Evolutionary conservation across 2,113 vertebrate genomes (phyloP).

Genomic region (Eudorcas thomsonii): DNA sequence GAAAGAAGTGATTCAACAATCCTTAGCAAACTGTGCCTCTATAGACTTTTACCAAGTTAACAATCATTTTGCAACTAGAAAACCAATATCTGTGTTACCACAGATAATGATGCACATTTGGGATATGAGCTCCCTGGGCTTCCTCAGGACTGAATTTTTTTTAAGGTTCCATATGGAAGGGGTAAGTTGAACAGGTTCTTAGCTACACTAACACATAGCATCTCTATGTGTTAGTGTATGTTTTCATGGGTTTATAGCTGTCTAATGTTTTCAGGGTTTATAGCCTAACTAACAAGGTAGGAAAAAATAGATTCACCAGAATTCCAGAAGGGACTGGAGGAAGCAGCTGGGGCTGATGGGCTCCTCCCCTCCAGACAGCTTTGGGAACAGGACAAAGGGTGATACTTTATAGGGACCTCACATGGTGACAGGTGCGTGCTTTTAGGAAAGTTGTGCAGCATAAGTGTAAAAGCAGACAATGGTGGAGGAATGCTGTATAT

Average conservation of each 20-base stretch:
- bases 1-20: constrained; percentile 28
- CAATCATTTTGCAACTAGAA: constrained; percentile 73
- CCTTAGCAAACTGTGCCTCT: constrained; percentile 81
- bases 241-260: too few species aligned
- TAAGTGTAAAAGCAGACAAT: neutral
- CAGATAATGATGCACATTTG: neutral
- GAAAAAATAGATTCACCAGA: neutral
- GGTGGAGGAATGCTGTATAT: too few species aligned
- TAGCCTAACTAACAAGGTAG: neutral
- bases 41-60: constrained; percentile 84
- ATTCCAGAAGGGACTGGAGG: neutral
- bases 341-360: neutral
- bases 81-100: constrained; percentile 83
- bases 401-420: neutral
- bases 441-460: neutral
- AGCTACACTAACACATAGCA: neutral
- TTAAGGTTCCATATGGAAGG: constrained; percentile 76
- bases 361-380: too few species aligned
- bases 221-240: neutral
- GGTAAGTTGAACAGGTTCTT: constrained; percentile 70
- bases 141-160: constrained; percentile 79
- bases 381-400: neutral
- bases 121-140: neutral
- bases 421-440: neutral
- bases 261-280: neutral